These are phyloP conservation scores for Clarias batrachus DNA, from an alignment of 2,113 vertebrate genomes.

Conservation along the genomic window DNA sequence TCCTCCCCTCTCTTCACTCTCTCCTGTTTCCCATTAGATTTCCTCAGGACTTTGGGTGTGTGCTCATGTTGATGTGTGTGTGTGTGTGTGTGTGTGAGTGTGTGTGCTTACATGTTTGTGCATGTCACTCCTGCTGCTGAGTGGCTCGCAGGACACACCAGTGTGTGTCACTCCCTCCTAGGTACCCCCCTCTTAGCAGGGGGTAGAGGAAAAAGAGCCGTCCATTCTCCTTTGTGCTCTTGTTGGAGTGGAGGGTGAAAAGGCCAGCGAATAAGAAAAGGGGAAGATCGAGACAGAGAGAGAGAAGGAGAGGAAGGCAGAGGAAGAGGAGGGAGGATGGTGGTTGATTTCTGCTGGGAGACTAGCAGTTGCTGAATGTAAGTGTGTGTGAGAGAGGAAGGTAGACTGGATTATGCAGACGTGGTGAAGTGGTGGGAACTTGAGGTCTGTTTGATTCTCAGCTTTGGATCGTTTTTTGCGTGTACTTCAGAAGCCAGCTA, in stretches of 20 bases:
- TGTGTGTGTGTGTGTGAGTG: not conserved
- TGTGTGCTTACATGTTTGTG: not conserved
- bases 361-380: slow-evolving; percentile 62
- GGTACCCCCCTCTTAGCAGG: slow-evolving; percentile 48
- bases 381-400: not conserved
- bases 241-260: slow-evolving; percentile 69
- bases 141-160: slow-evolving; percentile 13
- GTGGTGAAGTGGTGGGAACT: slow-evolving; percentile 22
- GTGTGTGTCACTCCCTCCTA: slow-evolving; percentile 24
- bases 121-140: not conserved
- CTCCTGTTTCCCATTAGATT: slow-evolving; percentile 15
- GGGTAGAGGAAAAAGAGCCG: slow-evolving; percentile 54
- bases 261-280: slow-evolving; percentile 64
- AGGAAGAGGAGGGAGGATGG: slow-evolving; percentile 18
- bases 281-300: slow-evolving; percentile 18
- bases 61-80: not conserved
- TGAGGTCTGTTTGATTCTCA: slow-evolving; percentile 21
- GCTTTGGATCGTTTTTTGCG: not conserved
- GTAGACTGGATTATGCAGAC: slow-evolving; percentile 32
- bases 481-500: not conserved
- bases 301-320: slow-evolving; percentile 25
- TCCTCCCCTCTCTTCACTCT: slow-evolving; percentile 15
- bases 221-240: slow-evolving; percentile 68
- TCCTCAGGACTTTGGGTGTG: not conserved
- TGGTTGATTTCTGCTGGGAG: slow-evolving; percentile 37